Base-by-base conservation (phyloP, 2,113 vertebrate species). In the Tachuris rubrigastra region DNA sequence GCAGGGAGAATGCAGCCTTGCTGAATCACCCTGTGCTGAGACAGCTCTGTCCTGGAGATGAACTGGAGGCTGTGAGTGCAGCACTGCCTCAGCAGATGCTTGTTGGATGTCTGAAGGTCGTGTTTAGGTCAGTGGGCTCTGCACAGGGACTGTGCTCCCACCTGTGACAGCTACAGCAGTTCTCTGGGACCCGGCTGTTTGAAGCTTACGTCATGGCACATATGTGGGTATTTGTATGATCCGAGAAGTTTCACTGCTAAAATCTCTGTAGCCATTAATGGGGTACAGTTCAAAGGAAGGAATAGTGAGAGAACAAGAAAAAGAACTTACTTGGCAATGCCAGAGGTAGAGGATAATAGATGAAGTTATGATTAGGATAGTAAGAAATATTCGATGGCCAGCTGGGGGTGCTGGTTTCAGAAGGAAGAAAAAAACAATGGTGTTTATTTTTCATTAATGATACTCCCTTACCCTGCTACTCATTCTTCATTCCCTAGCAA, bases 41-140 rank as follows among this genome's bases (percentile, higher is more conserved):
- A 2, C 46, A 50, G 46, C 13, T 50, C 17, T 71, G 55, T 65
- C 12, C 55, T 6, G 1, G 20, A 25, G 71, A 4, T 2, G 6
- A 16, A 21, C 41, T 7, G 31, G 21, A 50, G 52, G 33, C 47
- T 5, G 12, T 7, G 68, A 6, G 35, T 0, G 2, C 59, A 30
- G 41, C 3, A 22, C 39, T 71, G 85, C 85, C 14, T 19, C 4
- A 18, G 66, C 59, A 73, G 44, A 27, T 24, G 23, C 67, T 28
- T 6, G 23, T 30, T 22, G 6, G 39, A 5, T 11, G 0, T 1
- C 55, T 42, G 55, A 12, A n/a, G 16, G 2, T 10, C 5, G 9
- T 1, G 14, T 1, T 31, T 5, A 1, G 58, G 30, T 39, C 73
- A 25, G 4, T 1, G n/a, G 53, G 50, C 22, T 77, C 50, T 47